Base-by-base conservation (phyloP, 2,797 vertebrate species). In the Tauraco hartlaubi region DNA sequence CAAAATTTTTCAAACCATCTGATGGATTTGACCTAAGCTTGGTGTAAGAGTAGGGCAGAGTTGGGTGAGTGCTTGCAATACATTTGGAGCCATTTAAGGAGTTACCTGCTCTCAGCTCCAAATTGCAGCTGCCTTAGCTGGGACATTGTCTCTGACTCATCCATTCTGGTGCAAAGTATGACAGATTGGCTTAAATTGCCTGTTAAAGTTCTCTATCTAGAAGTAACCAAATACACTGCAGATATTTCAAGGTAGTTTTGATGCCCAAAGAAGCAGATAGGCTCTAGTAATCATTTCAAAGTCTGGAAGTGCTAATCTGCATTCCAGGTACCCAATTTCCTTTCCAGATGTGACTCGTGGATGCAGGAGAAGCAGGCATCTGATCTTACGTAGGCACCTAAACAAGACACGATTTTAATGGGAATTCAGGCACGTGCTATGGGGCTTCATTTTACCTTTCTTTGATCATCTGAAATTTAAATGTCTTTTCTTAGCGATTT, bases 181-280 rank as follows among this genome's bases (percentile, higher is more conserved):
- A 77, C 79, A 92, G 85, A 92, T 88, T 31, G 96, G 21, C 72
- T 88, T 19, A 55, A 95, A 92, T 93, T 92, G 88, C 79, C 76
- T 29, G 12, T 31, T 91, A 18, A 71, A 85, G 79, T 55, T 81
- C 52, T 69, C 67, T 59, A 3, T 71, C 68, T 63, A 55, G 55
- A 54, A 83, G 79, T 52, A 90, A 80, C 85, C 68, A 67, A 62
- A 83, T 35, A 58, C 44, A 49, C 68, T 7, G 20, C 21, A 22
- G 64, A 55, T 83, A 80, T 83, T 83, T 86, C 76, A 44, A 94
- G 79, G 82, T 64, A 43, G 80, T 94, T 94, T 64, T 71, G 76
- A 44, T 63, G 83, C 72, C 94, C 88, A 74, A 41, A 41, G 92
- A 68, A n/a, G 83, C 75, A 80, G 68, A 71, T 33, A 90, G 85